Conservation (phyloP, 53 echinoderm and acorn worm genomes). For the Paracentrotus lividus region DNA sequence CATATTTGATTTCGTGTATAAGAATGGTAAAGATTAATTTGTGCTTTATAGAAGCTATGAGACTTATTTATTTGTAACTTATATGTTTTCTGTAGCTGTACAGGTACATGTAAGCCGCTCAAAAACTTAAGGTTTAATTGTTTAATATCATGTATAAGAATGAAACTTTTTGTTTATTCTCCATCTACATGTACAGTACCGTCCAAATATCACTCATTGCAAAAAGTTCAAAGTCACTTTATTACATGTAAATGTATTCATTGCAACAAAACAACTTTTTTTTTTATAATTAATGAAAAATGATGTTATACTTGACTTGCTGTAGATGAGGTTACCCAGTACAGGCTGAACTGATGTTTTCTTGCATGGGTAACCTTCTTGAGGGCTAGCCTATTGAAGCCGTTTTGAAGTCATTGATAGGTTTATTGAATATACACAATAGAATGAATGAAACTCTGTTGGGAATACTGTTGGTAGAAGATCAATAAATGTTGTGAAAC, state of each 20-base stretch:
- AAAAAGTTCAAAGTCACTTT: too few species aligned
- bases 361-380: background rate
- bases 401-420: slow-evolving; percentile 7
- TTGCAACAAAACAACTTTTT: too few species aligned
- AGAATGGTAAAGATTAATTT: background rate
- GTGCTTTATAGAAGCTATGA: background rate
- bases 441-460: background rate
- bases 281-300: too few species aligned
- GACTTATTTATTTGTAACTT: background rate
- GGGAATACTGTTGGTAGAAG: background rate
- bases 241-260: too few species aligned
- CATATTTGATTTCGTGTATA: background rate
- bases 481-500: slow-evolving; percentile 15
- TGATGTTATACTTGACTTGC: background rate
- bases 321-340: background rate
- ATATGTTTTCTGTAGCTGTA: background rate
- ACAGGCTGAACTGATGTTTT: background rate
- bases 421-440: slow-evolving; percentile 15
- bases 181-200: too few species aligned
- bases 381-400: background rate
- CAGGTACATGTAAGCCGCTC: background rate
- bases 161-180: too few species aligned
- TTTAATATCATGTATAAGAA: too few species aligned
- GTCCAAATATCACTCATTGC: too few species aligned
- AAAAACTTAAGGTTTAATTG: background rate